These are phyloP conservation scores for Ips typographus DNA, from an alignment of 1,140 invertebrate genomes.

Conservation along the genomic window DNA sequence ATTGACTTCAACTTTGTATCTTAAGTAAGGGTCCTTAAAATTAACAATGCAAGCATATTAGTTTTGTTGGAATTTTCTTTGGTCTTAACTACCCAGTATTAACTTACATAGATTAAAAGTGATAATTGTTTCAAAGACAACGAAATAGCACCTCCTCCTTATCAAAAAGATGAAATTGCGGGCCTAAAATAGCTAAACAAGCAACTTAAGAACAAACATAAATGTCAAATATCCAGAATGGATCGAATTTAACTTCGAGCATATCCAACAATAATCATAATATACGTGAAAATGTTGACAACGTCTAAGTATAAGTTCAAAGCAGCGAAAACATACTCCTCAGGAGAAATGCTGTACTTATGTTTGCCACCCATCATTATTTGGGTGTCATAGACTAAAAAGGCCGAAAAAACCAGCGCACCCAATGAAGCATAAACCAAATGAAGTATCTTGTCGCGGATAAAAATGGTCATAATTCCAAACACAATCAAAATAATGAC, in stretches of 20 bases:
- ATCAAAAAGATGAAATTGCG: too few relatives aligned
- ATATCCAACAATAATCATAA: constrained; percentile 76
- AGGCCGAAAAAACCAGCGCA: constrained; percentile 78
- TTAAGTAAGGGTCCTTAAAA: too few relatives aligned
- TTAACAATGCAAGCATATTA: too few relatives aligned
- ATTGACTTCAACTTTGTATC: too few relatives aligned
- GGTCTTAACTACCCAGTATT: too few relatives aligned
- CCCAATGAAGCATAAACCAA: constrained; percentile 81
- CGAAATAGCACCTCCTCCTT: too few relatives aligned
- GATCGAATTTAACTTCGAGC: constrained; percentile 56
- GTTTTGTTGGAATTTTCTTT: too few relatives aligned
- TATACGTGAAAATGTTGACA: constrained; percentile 90
- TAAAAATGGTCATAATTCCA: not conserved
- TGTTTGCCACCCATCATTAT: constrained; percentile 92
- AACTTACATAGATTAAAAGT: too few relatives aligned
- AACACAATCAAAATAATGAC: not conserved
- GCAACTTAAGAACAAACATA: too few relatives aligned
- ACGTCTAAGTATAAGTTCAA: constrained; percentile 90
- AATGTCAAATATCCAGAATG: too few relatives aligned
- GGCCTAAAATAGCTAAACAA: too few relatives aligned
- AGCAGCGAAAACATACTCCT: constrained; percentile 95
- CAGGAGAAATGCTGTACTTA: constrained; percentile 88
- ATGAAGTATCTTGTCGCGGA: constrained; percentile 56
- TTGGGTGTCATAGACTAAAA: constrained; percentile 92
- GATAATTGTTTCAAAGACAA: too few relatives aligned